Evolutionary conservation across 1,140 invertebrate species (phyloP).

Genomic region (Rhynchophorus ferrugineus): DNA sequence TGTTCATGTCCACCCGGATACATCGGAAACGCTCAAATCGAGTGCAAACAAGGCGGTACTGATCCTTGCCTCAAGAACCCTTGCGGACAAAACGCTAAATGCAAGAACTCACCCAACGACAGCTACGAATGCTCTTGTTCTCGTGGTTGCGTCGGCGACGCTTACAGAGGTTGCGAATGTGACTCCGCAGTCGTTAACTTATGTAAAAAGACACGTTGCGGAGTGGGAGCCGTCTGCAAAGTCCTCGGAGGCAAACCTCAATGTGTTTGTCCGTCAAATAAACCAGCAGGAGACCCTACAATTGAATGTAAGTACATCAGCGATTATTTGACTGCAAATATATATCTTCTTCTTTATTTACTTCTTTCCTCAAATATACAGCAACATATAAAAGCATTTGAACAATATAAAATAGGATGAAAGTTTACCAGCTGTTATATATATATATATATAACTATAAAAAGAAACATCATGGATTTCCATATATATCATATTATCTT

Average conservation of each 20-base stretch:
- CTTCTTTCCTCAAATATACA: too few relatives aligned
- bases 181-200: conserved; percentile 52
- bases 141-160: conserved; percentile 73
- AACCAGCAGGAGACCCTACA: conserved; percentile 75
- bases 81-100: conserved; percentile 77
- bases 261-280: conserved; percentile 76
- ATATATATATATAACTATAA: too few relatives aligned
- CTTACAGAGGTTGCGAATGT: conserved; percentile 69
- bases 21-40: conserved; percentile 70
- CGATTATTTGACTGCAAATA: neutral
- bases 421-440: too few relatives aligned
- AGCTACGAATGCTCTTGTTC: conserved; percentile 72
- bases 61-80: conserved; percentile 69
- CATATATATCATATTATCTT: too few relatives aligned
- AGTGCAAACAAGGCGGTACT: conserved; percentile 60
- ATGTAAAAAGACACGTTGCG: conserved; percentile 67
- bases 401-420: too few relatives aligned
- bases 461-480: too few relatives aligned
- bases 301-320: conserved; percentile 63
- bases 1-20: conserved; percentile 81
- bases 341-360: too few relatives aligned
- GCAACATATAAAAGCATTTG: too few relatives aligned
- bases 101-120: conserved; percentile 60
- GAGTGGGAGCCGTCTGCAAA: conserved; percentile 72
- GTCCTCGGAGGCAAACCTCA: conserved; percentile 58